Percentiles rank a stretch among this genome's conserved stretches.
These are phyloP conservation scores for Oreochromis niloticus DNA, from an alignment of 2,113 vertebrate species.

Conservation along the genomic window DNA sequence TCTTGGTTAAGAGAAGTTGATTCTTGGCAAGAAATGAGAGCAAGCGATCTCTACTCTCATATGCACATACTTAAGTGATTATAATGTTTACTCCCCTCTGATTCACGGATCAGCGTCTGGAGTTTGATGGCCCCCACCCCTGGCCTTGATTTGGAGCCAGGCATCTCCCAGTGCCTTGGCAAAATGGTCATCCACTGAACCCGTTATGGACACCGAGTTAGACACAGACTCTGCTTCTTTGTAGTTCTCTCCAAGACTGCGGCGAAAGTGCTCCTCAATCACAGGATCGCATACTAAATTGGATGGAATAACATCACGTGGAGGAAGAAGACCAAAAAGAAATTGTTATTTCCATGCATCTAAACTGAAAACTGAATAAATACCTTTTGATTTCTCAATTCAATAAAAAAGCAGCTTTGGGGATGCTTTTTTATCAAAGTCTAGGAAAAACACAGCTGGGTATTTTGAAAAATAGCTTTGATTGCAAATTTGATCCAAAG, in stretches of 20 bases:
- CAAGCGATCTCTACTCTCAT: constrained; percentile 35
- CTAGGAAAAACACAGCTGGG: too few species aligned
- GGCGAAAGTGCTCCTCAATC: constrained; percentile 97
- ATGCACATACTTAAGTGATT: constrained; percentile 83
- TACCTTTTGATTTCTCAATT: background rate
- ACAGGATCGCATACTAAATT: constrained; percentile 86
- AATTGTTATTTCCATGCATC: background rate
- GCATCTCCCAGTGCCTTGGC: constrained; percentile 96
- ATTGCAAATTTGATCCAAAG: background rate
- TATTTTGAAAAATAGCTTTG: background rate
- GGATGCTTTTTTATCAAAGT: background rate
- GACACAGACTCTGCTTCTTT: constrained; percentile 89
- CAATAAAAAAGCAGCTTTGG: background rate
- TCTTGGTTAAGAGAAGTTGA: constrained; percentile 74
- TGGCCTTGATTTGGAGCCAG: constrained; percentile 96
- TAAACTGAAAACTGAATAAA: background rate
- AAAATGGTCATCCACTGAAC: constrained; percentile 97
- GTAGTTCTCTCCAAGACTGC: constrained; percentile 97
- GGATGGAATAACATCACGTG: constrained; percentile 46
- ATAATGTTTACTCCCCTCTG: background rate
- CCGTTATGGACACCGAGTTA: constrained; percentile 95
- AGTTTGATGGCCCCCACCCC: constrained; percentile 70
- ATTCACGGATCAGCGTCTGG: constrained; percentile 71
- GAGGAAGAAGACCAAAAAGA: background rate
- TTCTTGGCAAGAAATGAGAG: constrained; percentile 60